Conservation (phyloP, 2,888 invertebrate species). For the Tetragonula carbonaria region DNA sequence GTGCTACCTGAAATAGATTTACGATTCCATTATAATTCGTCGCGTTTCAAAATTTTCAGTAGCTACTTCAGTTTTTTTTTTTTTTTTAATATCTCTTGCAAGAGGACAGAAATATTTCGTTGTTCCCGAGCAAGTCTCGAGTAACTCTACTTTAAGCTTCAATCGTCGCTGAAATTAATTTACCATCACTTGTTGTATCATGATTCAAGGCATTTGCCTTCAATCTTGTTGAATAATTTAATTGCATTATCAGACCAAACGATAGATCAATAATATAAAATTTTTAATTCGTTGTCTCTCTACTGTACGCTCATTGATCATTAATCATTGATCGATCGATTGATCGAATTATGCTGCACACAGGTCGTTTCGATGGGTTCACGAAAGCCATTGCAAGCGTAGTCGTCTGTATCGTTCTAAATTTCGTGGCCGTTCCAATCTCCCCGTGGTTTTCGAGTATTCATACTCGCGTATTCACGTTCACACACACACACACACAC, state of each 20-base stretch:
- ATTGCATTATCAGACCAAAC: not conserved
- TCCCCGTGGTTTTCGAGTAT: constrained; percentile 58
- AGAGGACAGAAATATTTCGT: not conserved
- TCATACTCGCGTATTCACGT: constrained; percentile 2
- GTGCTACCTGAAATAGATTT: not conserved
- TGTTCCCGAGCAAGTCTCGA: no score
- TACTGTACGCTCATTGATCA: not conserved
- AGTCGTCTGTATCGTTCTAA: constrained; percentile 32
- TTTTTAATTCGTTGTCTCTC: not conserved
- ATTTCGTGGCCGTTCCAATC: constrained; percentile 52
- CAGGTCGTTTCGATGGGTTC: not conserved
- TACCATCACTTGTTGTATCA: no score
- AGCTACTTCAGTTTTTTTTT: not conserved
- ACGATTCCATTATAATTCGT: not conserved
- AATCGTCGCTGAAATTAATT: no score
- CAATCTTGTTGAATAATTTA: not conserved
- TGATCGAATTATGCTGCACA: not conserved
- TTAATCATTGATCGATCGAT: not conserved
- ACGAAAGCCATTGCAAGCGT: not conserved
- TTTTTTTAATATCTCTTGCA: not conserved
- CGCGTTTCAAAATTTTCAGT: not conserved
- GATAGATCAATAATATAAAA: not conserved
- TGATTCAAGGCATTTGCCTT: no score
- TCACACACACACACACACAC: constrained; percentile 1
- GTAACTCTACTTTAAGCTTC: no score